phyloP scores from a whole-genome alignment of 2,888 invertebrate species.

The Serripes groenlandicus region DNA sequence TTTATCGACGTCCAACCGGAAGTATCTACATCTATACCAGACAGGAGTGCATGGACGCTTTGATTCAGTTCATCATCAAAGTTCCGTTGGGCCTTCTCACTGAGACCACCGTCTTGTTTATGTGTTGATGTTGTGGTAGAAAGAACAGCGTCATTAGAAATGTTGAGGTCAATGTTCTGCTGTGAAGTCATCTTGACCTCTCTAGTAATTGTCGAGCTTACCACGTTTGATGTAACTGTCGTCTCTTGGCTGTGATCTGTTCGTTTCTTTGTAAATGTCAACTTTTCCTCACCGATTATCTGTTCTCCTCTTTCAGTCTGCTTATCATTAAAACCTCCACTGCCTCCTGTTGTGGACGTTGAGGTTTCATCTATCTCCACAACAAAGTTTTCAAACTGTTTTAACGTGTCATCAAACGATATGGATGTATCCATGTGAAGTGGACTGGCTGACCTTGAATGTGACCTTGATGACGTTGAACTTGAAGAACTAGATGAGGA shows the following conservation, averaged over 20 bases:
- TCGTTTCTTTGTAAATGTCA: constrained; percentile 23
- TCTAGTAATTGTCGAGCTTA: background rate
- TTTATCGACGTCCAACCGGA: constrained; percentile 38
- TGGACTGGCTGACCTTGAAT: constrained; percentile 1
- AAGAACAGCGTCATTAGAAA: background rate
- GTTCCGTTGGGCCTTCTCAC: constrained; percentile 1
- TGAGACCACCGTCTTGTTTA: background rate
- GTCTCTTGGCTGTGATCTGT: background rate
- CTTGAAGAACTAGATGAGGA: background rate
- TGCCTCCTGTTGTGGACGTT: background rate
- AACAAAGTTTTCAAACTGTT: constrained; percentile 35
- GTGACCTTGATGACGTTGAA: background rate
- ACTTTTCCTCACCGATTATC: constrained; percentile 27
- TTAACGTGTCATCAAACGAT: constrained; percentile 42
- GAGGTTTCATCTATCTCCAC: constrained; percentile 1
- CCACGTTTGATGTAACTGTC: background rate
- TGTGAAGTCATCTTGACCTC: background rate
- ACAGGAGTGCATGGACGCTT: constrained; percentile 48
- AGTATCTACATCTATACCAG: constrained; percentile 48
- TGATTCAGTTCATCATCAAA: constrained; percentile 47
- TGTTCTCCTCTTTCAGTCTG: constrained; percentile 50
- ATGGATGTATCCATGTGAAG: constrained; percentile 3
- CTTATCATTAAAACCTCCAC: background rate
- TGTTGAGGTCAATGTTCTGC: background rate
- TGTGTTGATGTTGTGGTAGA: too few species aligned